Evolutionary conservation across 2,113 vertebrate genomes (phyloP), one percentile per base, ranked within the genome.

Genomic region (Perognathus longimembris): DNA sequence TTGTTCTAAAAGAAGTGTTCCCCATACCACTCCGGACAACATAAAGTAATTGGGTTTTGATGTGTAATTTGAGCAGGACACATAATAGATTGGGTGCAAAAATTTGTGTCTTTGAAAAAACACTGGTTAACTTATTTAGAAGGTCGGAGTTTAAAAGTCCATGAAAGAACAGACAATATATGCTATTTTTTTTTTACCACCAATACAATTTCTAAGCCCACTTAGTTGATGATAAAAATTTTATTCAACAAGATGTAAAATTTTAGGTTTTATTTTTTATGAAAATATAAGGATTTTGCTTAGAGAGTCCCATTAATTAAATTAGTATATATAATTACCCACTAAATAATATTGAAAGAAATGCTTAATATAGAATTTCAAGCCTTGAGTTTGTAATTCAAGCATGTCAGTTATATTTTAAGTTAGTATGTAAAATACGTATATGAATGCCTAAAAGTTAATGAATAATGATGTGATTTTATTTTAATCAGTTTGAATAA

Each of bases 341-440:
- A 64, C 73, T 90, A 54, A 83, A 84, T 74, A 50, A 32, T 79
- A 75, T 42, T 91, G 14, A 54, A 67, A 54, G 42, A 84, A 76
- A 1, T 6, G 77, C 67, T 93, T 94, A 12, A 14, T 21, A 40
- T 36, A 61, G 78, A 76, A 40, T 54, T 54, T 12, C 15, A 14
- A 54, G 50, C 50, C 12, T 54, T 54, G 50, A 15, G 50, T 54
- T 54, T 38, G 1, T 15, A 73, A 14, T 26, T 7, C 45, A 71
- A 85, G 36, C 22, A 54, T 59, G 30, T 85, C 40, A 34, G 2
- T 34, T 2, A 42, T 63, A 61, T 32, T 24, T 92, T 76, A 88
- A 67, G 7, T 45, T 79, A 54, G 17, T 73, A 84, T 11, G 15
- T 20, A 86, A 91, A n/a, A 77, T 45, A 45, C 45, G 12, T 45